Percentiles rank a stretch among this genome's conserved stretches.
Conservation (phyloP, 1,140 invertebrate genomes). For the Heliconius himera region DNA sequence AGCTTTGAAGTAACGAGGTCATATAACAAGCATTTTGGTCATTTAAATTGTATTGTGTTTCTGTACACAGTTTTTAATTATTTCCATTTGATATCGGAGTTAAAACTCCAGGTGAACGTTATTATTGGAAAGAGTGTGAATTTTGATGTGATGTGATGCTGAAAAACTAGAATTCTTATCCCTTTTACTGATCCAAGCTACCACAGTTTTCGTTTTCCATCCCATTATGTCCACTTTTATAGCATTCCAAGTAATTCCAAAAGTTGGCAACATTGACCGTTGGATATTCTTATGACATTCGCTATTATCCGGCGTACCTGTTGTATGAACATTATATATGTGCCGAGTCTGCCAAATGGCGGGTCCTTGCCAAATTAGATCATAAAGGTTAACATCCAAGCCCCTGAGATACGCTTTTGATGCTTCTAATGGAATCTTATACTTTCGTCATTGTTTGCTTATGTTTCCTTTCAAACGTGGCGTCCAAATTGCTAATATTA, state of each 20-base stretch:
- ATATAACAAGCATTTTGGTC: no score
- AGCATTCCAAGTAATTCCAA: constrained; percentile 26
- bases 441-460: constrained; percentile 25
- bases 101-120: no score
- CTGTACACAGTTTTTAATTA: no score
- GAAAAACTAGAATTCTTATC: neutral
- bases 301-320: constrained; percentile 48
- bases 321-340: constrained; percentile 47
- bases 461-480: constrained; percentile 6
- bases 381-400: constrained; percentile 60
- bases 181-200: neutral
- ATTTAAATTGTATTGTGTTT: no score
- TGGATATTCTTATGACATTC: constrained; percentile 37
- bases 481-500: neutral
- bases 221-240: constrained; percentile 1
- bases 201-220: neutral
- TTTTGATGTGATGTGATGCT: no score
- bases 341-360: constrained; percentile 52
- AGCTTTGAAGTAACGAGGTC: no score
- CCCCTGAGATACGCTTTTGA: constrained; percentile 33
- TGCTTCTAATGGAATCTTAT: constrained; percentile 43
- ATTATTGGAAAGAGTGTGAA: no score
- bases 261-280: constrained; percentile 41
- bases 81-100: no score
- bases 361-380: constrained; percentile 55